Base-by-base conservation (phyloP, 2,113 vertebrate genomes). In the Dolichotis patagonum region DNA sequence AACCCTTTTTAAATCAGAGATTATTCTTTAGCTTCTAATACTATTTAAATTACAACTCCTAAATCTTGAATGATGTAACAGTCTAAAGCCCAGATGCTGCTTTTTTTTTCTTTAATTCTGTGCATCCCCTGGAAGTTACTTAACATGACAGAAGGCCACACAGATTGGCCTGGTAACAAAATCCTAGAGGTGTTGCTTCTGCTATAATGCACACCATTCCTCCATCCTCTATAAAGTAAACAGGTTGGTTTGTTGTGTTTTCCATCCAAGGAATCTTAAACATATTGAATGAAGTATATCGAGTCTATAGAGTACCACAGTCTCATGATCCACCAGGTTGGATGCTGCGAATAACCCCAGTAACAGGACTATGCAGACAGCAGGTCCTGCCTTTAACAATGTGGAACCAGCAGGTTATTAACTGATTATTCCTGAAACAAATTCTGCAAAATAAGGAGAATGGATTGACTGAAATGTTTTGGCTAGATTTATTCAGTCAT, bases 31-130 rank as follows among this genome's bases (percentile, higher is more conserved):
- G 91, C 87, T 62, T 67, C 97, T 97, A 95, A 97, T 95, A 94
- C 96, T 95, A 60, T 96, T 93, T 97, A 95, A 97, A 97, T 98
- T 93, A 97, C 95, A 95, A 96, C 86, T 87, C 88, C 24, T 83
- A 93, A 73, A 86, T 95, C 90, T 95, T 91, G 86, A 94, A 24
- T 87, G 81, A 94, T 94, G 71, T 85, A 85, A 93, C 71, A 32
- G 71, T 49, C 83, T 84, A 54, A 71, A 90, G 49, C 38, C 92
- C 65, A 88, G 89, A 93, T 81, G 88, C 38, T 85, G 75, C 65
- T 90, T 67, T 80, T 85, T 67, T 43, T 94, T 65, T 78, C n/a
- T 89, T 77, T 46, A 96, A 89, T 75, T 81, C 75, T 52, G 71
- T 14, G 0, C 16, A 65, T 94, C 77, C 19, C 58, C 2, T 26